Evolutionary conservation across 2,888 invertebrate species (phyloP).

Genomic region (Leptarthrus brevirostris): DNA sequence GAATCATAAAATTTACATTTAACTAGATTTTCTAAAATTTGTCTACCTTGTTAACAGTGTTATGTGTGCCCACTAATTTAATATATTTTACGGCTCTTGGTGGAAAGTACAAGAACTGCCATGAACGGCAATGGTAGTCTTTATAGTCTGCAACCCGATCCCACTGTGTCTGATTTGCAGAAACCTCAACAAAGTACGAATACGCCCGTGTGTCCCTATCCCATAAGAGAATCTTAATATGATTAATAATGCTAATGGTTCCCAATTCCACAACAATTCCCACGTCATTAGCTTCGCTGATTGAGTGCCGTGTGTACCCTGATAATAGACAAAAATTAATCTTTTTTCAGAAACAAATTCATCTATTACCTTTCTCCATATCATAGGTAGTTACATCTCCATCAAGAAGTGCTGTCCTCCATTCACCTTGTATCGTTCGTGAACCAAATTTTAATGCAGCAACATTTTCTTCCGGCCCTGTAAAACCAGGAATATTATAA

Average conservation of each 20-base stretch:
- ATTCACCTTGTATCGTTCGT: constrained; percentile 89
- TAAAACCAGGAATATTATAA: background rate
- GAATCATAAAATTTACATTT: background rate
- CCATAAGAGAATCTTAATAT: constrained; percentile 92
- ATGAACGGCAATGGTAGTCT: constrained; percentile 92
- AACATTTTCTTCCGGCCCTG: constrained; percentile 92
- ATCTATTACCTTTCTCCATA: constrained; percentile 85
- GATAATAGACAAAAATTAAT: no score
- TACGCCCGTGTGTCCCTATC: constrained; percentile 86
- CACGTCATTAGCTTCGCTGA: constrained; percentile 79
- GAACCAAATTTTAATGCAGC: constrained; percentile 85
- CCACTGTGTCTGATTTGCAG: constrained; percentile 96
- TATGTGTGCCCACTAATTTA: constrained; percentile 88
- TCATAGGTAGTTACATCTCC: constrained; percentile 89
- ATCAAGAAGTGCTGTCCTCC: constrained; percentile 87
- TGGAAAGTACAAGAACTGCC: constrained; percentile 95
- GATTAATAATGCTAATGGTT: constrained; percentile 90
- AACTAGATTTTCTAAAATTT: background rate
- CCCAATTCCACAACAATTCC: constrained; percentile 89
- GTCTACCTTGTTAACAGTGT: constrained; percentile 89
- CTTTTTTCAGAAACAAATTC: background rate
- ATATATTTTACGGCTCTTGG: constrained; percentile 88
- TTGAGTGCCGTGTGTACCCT: constrained; percentile 88
- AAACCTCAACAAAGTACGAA: constrained; percentile 76
- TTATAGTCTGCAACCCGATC: constrained; percentile 92